Conservation (phyloP, 1,140 invertebrate species). For the Scaptomyza pallida region DNA sequence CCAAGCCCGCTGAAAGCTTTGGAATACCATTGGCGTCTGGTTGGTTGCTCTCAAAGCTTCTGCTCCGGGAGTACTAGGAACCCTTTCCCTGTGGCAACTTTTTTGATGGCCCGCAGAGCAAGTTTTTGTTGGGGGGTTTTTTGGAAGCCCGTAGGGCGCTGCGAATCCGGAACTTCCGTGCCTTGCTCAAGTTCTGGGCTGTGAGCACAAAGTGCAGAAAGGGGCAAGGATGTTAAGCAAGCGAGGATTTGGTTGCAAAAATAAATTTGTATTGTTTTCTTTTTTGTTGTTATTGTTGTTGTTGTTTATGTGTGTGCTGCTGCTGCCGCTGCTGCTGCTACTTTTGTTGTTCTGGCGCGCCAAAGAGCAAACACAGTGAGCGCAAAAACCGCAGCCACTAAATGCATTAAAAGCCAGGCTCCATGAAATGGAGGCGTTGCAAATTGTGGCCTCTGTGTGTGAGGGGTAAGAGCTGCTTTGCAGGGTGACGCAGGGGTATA, state of each 20-base stretch:
- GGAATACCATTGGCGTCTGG: not conserved
- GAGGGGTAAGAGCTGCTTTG: not conserved
- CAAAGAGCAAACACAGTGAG: conserved; percentile 80
- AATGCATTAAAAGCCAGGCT: conserved; percentile 70
- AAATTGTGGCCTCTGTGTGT: conserved; percentile 34
- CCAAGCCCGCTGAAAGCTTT: conserved; percentile 15
- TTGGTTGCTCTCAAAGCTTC: not conserved
- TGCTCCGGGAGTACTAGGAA: not conserved
- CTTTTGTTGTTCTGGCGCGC: conserved; percentile 61
- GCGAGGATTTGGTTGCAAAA: conserved; percentile 22
- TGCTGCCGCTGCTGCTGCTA: not conserved
- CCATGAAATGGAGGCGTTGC: conserved; percentile 30
- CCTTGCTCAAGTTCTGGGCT: conserved; percentile 74
- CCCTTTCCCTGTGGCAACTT: conserved; percentile 24
- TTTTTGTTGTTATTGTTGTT: conserved; percentile 14
- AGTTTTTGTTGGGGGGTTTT: conserved; percentile 37
- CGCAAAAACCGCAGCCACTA: conserved; percentile 81
- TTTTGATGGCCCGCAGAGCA: conserved; percentile 52
- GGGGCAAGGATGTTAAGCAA: not conserved
- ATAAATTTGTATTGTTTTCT: conserved; percentile 77
- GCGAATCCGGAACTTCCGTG: conserved; percentile 75
- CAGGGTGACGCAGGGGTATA: no score
- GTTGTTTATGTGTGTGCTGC: not conserved
- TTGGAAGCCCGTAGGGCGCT: conserved; percentile 24
- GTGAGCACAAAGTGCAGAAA: conserved; percentile 46